Percentiles rank a stretch among this genome's conserved stretches.
These are phyloP conservation scores for Petrocephalus sullivani DNA, from an alignment of 2,797 vertebrate genomes.

Conservation along the genomic window DNA sequence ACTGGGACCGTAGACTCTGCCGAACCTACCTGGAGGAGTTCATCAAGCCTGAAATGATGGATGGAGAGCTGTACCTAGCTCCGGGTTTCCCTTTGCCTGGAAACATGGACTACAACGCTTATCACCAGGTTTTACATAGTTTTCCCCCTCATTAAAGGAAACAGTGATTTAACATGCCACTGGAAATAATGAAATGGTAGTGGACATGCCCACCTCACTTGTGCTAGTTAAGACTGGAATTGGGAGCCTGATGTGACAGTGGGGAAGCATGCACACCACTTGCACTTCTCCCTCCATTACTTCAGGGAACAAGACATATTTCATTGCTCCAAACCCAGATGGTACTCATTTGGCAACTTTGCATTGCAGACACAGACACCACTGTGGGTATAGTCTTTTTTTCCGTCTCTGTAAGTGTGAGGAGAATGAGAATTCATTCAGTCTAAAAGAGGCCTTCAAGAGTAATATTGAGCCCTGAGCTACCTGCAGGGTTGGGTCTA, in stretches of 20 bases:
- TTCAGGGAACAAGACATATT: constrained; percentile 28
- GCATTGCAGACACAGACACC: constrained; percentile 29
- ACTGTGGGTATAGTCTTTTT: constrained; percentile 11
- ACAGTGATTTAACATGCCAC: neutral
- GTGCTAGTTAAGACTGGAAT: constrained; percentile 17
- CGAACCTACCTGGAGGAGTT: constrained; percentile 85
- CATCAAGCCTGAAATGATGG: constrained; percentile 85
- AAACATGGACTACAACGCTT: constrained; percentile 81
- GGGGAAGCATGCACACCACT: constrained; percentile 19
- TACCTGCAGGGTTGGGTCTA: constrained; percentile 32
- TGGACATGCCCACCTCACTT: neutral
- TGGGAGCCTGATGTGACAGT: constrained; percentile 21
- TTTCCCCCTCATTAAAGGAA: neutral
- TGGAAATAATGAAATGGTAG: neutral
- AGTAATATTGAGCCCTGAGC: constrained; percentile 27
- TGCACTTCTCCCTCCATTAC: constrained; percentile 31
- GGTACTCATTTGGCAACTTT: constrained; percentile 31
- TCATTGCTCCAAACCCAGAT: constrained; percentile 36
- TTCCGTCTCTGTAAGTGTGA: constrained; percentile 15
- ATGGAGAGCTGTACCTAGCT: constrained; percentile 77
- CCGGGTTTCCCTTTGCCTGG: constrained; percentile 80
- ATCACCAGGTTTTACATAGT: constrained; percentile 73
- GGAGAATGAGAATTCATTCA: constrained; percentile 31
- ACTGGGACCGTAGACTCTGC: constrained; percentile 91
- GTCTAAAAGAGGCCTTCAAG: constrained; percentile 28